A percentile compares a stretch with the other conserved stretches of the same genome.
These are phyloP conservation scores for Taenaris catops DNA, from an alignment of 2,888 invertebrate genomes.

Conservation along the genomic window DNA sequence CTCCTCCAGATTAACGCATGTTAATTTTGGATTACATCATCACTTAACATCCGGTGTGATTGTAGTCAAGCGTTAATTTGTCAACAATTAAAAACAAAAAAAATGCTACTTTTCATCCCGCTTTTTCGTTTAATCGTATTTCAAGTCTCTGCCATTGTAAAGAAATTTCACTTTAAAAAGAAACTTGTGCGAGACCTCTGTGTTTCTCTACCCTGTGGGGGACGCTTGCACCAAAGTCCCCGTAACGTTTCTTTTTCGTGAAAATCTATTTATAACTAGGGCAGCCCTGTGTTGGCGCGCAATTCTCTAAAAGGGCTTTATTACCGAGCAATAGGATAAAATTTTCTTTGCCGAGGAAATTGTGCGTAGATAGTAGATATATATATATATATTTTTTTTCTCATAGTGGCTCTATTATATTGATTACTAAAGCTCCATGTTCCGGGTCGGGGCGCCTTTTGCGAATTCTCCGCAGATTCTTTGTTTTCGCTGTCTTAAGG, in stretches of 20 bases:
- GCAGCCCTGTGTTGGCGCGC: constrained; percentile 47
- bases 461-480: constrained; percentile 58
- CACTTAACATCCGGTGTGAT: too few relatives aligned
- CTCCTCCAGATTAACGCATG: too few relatives aligned
- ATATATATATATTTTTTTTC: constrained; percentile 59
- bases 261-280: constrained; percentile 81
- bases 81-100: too few relatives aligned
- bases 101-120: too few relatives aligned
- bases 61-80: too few relatives aligned
- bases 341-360: constrained; percentile 27
- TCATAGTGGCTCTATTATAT: constrained; percentile 79
- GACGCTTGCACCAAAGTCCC: constrained; percentile 74
- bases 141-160: too few relatives aligned
- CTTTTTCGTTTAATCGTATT: too few relatives aligned
- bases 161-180: too few relatives aligned
- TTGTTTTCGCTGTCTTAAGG: constrained; percentile 47
- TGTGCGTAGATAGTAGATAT: constrained; percentile 52
- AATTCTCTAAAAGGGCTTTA: constrained; percentile 35
- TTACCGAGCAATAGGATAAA: constrained; percentile 26
- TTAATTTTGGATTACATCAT: too few relatives aligned
- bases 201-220: constrained; percentile 46
- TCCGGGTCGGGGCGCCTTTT: constrained; percentile 62
- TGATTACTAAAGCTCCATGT: constrained; percentile 73
- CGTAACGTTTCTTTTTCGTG: constrained; percentile 80
- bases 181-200: too few relatives aligned